These are phyloP conservation scores for Rafetus swinhoei DNA, from an alignment of 2,113 vertebrate genomes.

Conservation along the genomic window DNA sequence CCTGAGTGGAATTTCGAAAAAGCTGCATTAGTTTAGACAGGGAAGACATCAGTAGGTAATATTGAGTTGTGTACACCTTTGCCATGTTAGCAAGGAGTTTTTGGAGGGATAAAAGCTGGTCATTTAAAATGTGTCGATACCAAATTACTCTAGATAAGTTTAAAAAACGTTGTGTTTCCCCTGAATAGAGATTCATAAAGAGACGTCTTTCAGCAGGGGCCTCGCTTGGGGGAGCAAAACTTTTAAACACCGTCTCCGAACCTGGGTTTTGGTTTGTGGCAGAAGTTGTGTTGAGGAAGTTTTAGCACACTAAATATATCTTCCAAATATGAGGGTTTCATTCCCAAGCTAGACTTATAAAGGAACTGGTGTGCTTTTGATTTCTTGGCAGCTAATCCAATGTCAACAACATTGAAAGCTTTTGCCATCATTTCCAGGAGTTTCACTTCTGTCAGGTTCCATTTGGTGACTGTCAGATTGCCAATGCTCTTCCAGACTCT, in stretches of 20 bases:
- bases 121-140: conserved; percentile 45
- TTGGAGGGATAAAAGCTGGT: conserved; percentile 33
- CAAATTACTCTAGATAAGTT: conserved; percentile 51
- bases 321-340: not conserved
- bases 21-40: conserved; percentile 25
- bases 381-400: conserved; percentile 27
- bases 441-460: conserved; percentile 59
- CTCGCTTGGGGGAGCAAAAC: not conserved
- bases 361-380: not conserved
- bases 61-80: conserved; percentile 34
- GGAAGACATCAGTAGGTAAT: conserved; percentile 45
- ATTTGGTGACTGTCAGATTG: conserved; percentile 34
- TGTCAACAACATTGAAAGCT: conserved; percentile 53
- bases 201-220: not conserved
- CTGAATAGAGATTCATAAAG: not conserved
- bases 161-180: conserved; percentile 36
- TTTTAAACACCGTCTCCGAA: conserved; percentile 28
- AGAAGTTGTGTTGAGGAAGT: conserved; percentile 12
- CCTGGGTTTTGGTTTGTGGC: not conserved
- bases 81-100: conserved; percentile 20
- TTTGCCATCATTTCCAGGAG: conserved; percentile 49
- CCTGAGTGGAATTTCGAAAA: conserved; percentile 5
- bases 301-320: conserved; percentile 15
- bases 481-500: conserved; percentile 10
- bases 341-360: not conserved